Percentiles rank a stretch among this genome's conserved stretches.
Evolutionary conservation across 2,113 vertebrate species (phyloP).

Genomic region (Tichodroma muraria): DNA sequence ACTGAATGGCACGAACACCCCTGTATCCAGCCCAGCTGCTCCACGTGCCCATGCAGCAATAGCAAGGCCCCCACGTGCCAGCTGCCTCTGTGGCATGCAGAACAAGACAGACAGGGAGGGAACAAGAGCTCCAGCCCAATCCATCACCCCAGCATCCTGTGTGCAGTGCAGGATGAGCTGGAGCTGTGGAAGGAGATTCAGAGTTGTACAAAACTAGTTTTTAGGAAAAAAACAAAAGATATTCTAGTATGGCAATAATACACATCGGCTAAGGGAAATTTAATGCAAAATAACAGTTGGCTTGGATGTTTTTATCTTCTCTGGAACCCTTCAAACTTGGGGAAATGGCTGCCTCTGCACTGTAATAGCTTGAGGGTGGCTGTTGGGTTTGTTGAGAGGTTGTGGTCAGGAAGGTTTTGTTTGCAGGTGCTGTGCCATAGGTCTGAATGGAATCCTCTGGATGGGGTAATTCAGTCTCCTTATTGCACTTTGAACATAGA

Average conservation of each 20-base stretch:
- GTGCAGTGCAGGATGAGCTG: not conserved
- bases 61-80: not conserved
- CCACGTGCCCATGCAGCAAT: accelerated
- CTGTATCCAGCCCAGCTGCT: not conserved
- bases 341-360: not conserved
- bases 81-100: not conserved
- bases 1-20: not conserved
- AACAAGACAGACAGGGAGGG: not conserved
- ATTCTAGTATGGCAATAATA: not conserved
- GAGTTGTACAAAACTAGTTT: not conserved
- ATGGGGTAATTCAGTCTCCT: not conserved
- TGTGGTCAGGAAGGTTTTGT: not conserved
- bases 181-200: accelerated
- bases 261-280: not conserved
- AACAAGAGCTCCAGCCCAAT: not conserved
- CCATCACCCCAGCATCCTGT: not conserved
- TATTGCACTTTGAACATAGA: not conserved
- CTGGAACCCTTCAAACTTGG: not conserved
- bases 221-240: not conserved
- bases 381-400: not conserved
- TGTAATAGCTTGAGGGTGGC: not conserved
- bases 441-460: not conserved
- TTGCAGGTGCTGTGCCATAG: not conserved
- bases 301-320: not conserved
- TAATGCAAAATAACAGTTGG: not conserved